Conservation (phyloP, 2,797 vertebrate species). For the Hemitrygon akajei region DNA sequence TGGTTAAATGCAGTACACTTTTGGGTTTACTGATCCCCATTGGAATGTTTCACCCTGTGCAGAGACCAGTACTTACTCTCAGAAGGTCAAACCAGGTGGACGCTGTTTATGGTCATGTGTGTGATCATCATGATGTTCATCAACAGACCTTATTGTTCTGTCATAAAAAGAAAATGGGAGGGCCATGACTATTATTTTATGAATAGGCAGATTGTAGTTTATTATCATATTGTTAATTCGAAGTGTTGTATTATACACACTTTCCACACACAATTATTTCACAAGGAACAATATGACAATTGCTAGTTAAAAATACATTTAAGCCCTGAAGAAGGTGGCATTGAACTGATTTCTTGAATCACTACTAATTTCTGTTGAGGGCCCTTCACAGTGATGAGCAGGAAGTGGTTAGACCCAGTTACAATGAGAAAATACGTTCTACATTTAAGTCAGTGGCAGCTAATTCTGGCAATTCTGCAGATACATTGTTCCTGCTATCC, state of each 20-base stretch:
- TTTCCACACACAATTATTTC: background rate
- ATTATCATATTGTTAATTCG: background rate
- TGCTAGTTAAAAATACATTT: too few relatives aligned
- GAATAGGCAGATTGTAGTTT: background rate
- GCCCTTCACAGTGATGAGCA: too few relatives aligned
- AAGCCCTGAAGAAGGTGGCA: too few relatives aligned
- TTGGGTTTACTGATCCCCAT: background rate
- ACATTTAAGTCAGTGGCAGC: too few relatives aligned
- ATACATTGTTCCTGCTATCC: too few relatives aligned
- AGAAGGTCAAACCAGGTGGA: background rate
- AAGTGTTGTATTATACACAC: background rate
- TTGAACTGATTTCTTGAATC: too few relatives aligned
- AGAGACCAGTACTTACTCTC: background rate
- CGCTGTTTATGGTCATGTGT: slow-evolving; percentile 25
- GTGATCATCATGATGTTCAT: slow-evolving; percentile 11
- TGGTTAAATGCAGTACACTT: background rate
- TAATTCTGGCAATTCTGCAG: too few relatives aligned
- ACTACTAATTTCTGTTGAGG: too few relatives aligned
- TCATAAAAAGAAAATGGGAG: background rate
- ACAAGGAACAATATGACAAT: background rate
- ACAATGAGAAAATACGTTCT: too few relatives aligned
- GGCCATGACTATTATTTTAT: background rate
- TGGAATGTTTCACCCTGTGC: background rate
- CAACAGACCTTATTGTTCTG: slow-evolving; percentile 18
- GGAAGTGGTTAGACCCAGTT: too few relatives aligned